Evolutionary conservation across 2,797 vertebrate species (phyloP).

Genomic region (Numenius phaeopus): DNA sequence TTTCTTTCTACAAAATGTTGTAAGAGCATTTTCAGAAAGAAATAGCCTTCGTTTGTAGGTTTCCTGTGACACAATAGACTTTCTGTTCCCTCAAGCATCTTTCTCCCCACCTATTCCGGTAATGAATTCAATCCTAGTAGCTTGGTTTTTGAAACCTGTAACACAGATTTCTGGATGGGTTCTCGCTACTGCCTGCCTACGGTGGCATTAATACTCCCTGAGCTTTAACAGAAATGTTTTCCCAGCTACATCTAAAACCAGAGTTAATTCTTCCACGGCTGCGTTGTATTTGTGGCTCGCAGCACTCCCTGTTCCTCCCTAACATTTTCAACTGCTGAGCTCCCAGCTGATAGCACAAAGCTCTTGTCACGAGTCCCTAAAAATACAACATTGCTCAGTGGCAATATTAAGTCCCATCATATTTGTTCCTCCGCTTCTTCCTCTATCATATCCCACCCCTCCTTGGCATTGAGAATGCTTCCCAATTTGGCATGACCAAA

Average conservation of each 20-base stretch:
- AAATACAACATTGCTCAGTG: slow-evolving; percentile 45
- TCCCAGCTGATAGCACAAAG: slow-evolving; percentile 54
- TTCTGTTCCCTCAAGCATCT: background rate
- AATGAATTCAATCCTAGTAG: background rate
- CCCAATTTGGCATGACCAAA: background rate
- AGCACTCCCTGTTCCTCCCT: slow-evolving; percentile 28
- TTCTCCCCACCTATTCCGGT: background rate
- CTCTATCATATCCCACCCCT: background rate
- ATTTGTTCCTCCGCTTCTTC: slow-evolving; percentile 7
- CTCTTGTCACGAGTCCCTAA: slow-evolving; percentile 47
- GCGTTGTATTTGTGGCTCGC: slow-evolving; percentile 1
- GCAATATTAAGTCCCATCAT: slow-evolving; percentile 1
- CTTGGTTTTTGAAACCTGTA: background rate
- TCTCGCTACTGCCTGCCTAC: background rate
- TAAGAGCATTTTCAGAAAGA: background rate
- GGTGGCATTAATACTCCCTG: background rate
- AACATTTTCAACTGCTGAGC: slow-evolving; percentile 21
- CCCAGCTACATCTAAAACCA: background rate
- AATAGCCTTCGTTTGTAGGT: background rate
- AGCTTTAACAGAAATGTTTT: background rate
- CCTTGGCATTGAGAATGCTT: background rate
- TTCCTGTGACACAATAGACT: background rate
- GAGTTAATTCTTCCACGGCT: background rate
- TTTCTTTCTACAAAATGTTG: background rate
- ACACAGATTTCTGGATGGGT: background rate